These are phyloP conservation scores for Toxotes lorentzi DNA, from an alignment of 2,797 vertebrate species.

Conservation along the genomic window DNA sequence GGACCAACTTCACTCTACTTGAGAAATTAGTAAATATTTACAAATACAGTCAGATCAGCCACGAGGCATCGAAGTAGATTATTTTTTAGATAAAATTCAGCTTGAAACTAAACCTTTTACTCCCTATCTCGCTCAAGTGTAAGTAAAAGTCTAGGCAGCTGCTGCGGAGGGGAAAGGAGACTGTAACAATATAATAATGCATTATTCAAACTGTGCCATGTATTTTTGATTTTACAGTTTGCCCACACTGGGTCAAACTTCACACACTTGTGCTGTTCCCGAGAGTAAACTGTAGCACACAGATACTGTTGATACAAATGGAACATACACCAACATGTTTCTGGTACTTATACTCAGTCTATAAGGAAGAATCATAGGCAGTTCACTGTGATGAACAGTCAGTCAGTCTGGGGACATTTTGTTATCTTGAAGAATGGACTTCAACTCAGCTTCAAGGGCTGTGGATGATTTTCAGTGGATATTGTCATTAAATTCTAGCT, in stretches of 20 bases:
- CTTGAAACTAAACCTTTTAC: neutral
- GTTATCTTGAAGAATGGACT: neutral
- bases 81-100: neutral
- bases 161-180: neutral
- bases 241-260: neutral
- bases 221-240: neutral
- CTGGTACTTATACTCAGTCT: neutral
- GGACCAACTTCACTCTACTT: constrained; percentile 4
- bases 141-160: neutral
- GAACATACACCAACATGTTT: neutral
- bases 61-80: neutral
- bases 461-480: neutral
- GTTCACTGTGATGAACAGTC: neutral
- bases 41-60: constrained; percentile 6
- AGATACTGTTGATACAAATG: neutral
- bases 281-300: too few species aligned
- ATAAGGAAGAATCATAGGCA: neutral
- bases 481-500: neutral
- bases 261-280: too few species aligned
- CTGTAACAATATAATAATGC: neutral
- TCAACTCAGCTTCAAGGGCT: constrained; percentile 13
- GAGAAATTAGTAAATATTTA: constrained; percentile 38
- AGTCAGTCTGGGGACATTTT: constrained; percentile 8
- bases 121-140: neutral
- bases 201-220: neutral